phyloP scores from a whole-genome alignment of 35 echinoderm and acorn worm genomes.

The Lytechinus variegatus region DNA sequence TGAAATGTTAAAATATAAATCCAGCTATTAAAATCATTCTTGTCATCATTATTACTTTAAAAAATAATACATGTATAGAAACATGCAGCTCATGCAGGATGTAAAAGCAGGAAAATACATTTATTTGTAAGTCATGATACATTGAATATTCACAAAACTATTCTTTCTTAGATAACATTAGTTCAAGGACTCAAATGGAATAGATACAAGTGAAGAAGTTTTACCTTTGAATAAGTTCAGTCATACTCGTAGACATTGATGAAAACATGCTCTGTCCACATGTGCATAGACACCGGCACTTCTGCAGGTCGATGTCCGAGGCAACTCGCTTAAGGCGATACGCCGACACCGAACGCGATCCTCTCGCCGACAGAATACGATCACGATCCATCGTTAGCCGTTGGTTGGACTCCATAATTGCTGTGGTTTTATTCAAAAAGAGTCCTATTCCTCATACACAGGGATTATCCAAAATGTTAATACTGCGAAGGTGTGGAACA shows the following conservation, averaged over 20 bases:
- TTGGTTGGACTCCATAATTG: neutral
- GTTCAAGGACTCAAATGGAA: too few species aligned
- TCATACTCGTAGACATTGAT: neutral
- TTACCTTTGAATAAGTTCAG: slow-evolving; percentile 36
- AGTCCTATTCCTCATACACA: neutral
- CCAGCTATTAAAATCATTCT: too few species aligned
- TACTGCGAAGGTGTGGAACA: neutral
- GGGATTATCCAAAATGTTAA: neutral
- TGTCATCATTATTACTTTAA: too few species aligned
- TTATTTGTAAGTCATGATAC: too few species aligned
- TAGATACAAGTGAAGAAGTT: neutral
- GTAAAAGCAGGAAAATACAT: too few species aligned
- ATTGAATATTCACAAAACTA: too few species aligned
- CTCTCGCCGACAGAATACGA: neutral
- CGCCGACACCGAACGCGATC: neutral
- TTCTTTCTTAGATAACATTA: too few species aligned
- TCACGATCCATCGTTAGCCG: neutral
- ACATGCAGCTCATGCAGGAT: too few species aligned
- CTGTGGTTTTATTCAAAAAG: neutral
- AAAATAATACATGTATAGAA: too few species aligned
- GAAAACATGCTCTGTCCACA: slow-evolving; percentile 13
- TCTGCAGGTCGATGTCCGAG: slow-evolving; percentile 47
- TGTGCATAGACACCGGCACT: slow-evolving; percentile 25
- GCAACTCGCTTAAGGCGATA: slow-evolving; percentile 42
- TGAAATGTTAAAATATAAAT: too few species aligned